A percentile compares a stretch with the other conserved stretches of the same genome.
Conservation (phyloP, 2,113 vertebrate genomes). For the Sturnira hondurensis region DNA sequence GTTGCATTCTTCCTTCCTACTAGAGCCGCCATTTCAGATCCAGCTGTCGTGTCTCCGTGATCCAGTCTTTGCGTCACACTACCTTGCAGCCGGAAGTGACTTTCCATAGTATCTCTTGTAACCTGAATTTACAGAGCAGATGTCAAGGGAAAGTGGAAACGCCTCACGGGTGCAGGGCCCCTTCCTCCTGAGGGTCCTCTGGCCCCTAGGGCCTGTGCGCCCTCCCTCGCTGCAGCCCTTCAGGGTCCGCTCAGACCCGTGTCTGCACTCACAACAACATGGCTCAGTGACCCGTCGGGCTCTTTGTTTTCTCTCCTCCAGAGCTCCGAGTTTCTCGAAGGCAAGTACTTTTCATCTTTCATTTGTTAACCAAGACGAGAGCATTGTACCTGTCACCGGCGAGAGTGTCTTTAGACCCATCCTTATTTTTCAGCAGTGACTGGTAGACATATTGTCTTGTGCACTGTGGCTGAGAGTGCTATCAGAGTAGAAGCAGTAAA, state of each 20-base stretch:
- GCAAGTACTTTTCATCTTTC: background rate
- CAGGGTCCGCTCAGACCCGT: accelerated
- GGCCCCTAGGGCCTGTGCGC: accelerated
- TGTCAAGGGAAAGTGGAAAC: background rate
- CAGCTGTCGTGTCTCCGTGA: background rate
- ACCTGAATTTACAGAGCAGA: background rate
- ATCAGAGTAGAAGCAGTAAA: background rate
- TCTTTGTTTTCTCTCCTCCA: background rate
- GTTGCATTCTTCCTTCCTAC: too few relatives aligned
- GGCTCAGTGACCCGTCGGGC: background rate
- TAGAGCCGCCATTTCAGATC: background rate
- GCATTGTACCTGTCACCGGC: accelerated
- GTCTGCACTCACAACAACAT: accelerated
- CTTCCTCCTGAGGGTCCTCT: accelerated
- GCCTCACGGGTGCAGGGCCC: accelerated
- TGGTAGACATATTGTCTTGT: background rate
- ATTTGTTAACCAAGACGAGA: background rate
- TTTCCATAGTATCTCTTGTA: background rate
- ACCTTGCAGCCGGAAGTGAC: background rate
- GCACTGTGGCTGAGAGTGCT: background rate
- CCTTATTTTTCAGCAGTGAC: background rate
- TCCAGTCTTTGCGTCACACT: background rate
- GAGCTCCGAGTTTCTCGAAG: background rate
- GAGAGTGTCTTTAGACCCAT: background rate
- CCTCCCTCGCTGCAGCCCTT: background rate